Conservation (phyloP, 1,140 invertebrate genomes). For the Magallana ariakensis region DNA sequence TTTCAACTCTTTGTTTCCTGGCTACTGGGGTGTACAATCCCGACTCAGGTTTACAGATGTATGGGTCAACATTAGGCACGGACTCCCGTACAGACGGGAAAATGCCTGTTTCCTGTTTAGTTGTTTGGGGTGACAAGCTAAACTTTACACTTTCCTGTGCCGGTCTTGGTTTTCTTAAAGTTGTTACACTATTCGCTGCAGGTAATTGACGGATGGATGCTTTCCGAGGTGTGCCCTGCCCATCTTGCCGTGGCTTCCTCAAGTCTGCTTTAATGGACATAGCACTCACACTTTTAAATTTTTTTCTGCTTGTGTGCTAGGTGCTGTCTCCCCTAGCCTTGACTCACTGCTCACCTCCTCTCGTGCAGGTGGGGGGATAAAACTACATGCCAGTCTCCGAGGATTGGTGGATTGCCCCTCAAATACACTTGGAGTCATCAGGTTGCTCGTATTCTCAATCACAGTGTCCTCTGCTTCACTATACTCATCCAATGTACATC, state of each 20-base stretch:
- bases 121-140: neutral
- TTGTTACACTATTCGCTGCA: neutral
- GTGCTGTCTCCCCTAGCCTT: neutral
- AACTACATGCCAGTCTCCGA: slow-evolving; percentile 4
- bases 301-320: neutral
- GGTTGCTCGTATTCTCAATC: neutral
- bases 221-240: neutral
- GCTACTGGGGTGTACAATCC: neutral
- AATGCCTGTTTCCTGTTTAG: neutral
- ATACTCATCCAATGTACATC: neutral
- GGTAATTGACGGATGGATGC: neutral
- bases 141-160: neutral
- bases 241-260: neutral
- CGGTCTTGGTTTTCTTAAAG: neutral
- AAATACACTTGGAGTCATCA: neutral
- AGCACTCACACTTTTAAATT: neutral
- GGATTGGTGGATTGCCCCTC: neutral
- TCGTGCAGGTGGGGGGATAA: neutral
- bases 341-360: neutral
- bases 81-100: neutral
- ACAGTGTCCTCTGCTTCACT: neutral
- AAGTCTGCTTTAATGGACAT: neutral
- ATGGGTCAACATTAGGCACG: neutral
- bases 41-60: neutral
- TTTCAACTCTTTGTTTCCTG: neutral